A percentile compares a stretch with the other conserved stretches of the same genome.
These are phyloP conservation scores for Tachuris rubrigastra DNA, from an alignment of 2,113 vertebrate species.

Conservation along the genomic window DNA sequence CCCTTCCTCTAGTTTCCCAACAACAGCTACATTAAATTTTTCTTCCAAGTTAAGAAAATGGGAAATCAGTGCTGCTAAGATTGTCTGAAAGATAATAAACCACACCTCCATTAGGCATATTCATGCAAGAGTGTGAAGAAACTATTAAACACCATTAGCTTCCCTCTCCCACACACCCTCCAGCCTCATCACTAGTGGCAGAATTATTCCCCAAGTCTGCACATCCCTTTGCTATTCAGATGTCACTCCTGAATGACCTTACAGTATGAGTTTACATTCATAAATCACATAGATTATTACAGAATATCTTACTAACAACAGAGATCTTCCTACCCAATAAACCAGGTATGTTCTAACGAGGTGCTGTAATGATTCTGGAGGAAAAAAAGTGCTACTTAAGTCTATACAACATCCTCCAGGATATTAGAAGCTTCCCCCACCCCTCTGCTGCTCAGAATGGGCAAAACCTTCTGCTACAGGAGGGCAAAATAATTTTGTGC, in stretches of 20 bases:
- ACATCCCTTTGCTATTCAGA: neutral
- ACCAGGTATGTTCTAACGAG: neutral
- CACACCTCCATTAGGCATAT: slow-evolving; percentile 7
- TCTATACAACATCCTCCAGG: neutral
- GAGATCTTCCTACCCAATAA: neutral
- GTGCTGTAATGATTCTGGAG: neutral
- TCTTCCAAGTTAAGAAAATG: slow-evolving; percentile 80
- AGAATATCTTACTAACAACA: neutral
- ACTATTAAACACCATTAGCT: neutral
- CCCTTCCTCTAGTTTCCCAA: slow-evolving; percentile 86
- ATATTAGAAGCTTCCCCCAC: neutral
- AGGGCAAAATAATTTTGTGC: neutral
- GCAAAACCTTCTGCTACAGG: neutral
- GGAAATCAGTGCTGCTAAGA: slow-evolving; percentile 89
- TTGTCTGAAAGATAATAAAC: slow-evolving; percentile 79
- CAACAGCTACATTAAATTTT: slow-evolving; percentile 76
- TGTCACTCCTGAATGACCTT: neutral
- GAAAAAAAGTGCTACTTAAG: neutral
- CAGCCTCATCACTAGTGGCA: neutral
- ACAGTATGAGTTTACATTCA: neutral
- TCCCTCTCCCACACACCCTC: neutral
- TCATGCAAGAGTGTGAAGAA: neutral
- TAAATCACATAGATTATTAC: neutral
- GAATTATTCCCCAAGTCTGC: neutral
- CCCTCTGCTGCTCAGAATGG: neutral